phyloP scores from a whole-genome alignment of 2,113 vertebrate genomes.

The Pyrgilauda ruficollis region DNA sequence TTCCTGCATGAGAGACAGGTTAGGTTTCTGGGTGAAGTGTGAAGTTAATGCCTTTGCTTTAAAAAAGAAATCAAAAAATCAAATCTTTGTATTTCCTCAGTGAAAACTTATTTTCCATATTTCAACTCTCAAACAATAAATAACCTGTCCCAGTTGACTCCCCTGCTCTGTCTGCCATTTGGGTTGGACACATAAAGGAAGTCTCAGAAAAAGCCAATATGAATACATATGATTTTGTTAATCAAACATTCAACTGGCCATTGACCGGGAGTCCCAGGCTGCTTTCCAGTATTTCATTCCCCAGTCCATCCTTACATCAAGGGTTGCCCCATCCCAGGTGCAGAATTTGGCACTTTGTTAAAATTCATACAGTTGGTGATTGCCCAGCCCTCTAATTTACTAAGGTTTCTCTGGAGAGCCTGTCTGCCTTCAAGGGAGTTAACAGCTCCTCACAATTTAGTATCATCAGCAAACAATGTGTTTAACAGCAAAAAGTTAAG shows the following conservation, averaged over 20 bases:
- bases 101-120: background rate
- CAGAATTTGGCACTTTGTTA: background rate
- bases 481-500: background rate
- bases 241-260: background rate
- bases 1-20: background rate
- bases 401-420: background rate
- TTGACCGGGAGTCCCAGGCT: rapidly evolving
- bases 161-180: background rate
- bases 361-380: background rate
- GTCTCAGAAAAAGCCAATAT: background rate
- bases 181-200: background rate
- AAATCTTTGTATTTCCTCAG: background rate
- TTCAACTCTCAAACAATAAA: background rate
- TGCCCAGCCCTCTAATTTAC: background rate
- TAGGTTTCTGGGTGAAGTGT: background rate
- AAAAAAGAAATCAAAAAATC: background rate
- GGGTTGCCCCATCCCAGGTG: background rate
- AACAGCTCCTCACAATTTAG: background rate
- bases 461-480: background rate
- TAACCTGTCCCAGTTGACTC: background rate
- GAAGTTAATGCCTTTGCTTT: background rate
- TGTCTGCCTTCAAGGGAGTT: background rate
- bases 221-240: background rate
- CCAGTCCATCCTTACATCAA: background rate
- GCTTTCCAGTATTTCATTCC: too few species aligned